Evolutionary conservation across 2,113 vertebrate genomes (phyloP), one percentile per base, ranked within the genome.

Genomic region (Gallinago jamesoni): DNA sequence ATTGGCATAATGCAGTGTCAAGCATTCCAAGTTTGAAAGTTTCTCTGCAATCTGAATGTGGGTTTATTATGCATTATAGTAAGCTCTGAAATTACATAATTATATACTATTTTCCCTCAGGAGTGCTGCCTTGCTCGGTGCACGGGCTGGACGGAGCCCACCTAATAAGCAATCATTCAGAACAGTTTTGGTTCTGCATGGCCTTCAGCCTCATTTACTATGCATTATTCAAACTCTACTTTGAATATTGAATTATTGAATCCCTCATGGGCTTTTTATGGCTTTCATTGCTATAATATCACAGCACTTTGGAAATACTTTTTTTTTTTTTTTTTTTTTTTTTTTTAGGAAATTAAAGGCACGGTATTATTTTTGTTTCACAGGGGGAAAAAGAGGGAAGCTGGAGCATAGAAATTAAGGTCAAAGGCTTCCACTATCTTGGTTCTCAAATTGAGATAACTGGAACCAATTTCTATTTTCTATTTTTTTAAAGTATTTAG

Each of bases 151-250:
- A 48, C 2, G 1, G 56, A 84, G 27, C 73, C 93, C 24, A 56
- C 47, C 78, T 95, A 43, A 83, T 70, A 47, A 81, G 72, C 67
- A 88, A 0, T 35, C n/a, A 35, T 52, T 84, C 68, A 74, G 60
- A 74, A 28, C 64, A 45, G 21, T 60, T 45, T 20, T 41, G 53
- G 43, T 75, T 92, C 52, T 89, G 62, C 25, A 3, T 45, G 75
- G 83, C 73, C 86, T 89, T 93, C 56, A 25, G 78, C 83, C 62
- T 90, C 68, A 91, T 78, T 90, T 81, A 64, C 59, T 60, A 4
- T n/a, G 60, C 31, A 50, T 91, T 94, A 94, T 82, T 96, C 86
- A 94, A 69, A 85, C 66, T 84, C 39, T 78, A 4, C 80, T 89
- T 83, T 72, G 73, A 78, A 60, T 93, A 79, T 64, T 86, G 43